phyloP scores from a whole-genome alignment of 2,113 vertebrate genomes.

The Pterophyllum scalare region DNA sequence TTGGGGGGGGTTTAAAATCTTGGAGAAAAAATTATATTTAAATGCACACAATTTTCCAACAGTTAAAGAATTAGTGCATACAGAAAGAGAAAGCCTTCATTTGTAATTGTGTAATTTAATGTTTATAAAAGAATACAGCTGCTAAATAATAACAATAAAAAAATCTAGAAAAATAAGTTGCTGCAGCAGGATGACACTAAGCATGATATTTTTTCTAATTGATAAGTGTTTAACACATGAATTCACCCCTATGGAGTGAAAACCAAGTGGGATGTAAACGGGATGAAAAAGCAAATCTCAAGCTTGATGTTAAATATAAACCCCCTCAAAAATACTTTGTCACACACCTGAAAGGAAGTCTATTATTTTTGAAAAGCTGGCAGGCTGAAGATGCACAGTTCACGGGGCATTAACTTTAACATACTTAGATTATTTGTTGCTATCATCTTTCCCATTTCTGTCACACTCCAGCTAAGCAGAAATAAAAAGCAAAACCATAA shows the following conservation, averaged over 20 bases:
- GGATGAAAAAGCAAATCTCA: background rate
- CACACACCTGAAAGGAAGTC: background rate
- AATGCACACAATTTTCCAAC: background rate
- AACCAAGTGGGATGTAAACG: background rate
- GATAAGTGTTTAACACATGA: background rate
- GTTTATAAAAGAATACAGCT: background rate
- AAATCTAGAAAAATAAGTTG: background rate
- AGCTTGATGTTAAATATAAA: background rate
- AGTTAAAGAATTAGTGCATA: background rate
- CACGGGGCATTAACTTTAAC: background rate
- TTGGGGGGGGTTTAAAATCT: background rate
- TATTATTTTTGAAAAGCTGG: background rate
- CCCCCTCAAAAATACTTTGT: background rate
- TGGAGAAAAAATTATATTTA: background rate
- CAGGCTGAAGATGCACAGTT: background rate
- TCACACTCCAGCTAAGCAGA: background rate
- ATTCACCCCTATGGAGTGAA: background rate
- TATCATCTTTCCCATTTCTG: background rate
- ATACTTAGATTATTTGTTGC: background rate
- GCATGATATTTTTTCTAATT: background rate
- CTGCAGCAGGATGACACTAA: background rate
- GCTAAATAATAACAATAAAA: background rate
- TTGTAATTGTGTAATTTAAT: background rate
- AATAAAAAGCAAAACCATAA: conserved; percentile 42
- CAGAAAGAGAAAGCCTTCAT: background rate